Evolutionary conservation across 2,113 vertebrate genomes (phyloP).

Genomic region (Antennarius striatus): DNA sequence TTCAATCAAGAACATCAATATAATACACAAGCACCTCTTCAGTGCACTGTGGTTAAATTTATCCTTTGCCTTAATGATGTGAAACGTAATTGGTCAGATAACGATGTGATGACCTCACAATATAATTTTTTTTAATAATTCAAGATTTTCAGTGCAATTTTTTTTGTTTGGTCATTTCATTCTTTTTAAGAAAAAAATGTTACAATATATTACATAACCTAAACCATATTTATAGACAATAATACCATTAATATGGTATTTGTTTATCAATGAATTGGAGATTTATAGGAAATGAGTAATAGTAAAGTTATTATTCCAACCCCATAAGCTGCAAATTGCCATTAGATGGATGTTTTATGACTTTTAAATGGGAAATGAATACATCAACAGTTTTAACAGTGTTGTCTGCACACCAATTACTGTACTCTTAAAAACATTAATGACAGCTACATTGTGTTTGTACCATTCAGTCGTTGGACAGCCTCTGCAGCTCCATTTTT

Average conservation of each 20-base stretch:
- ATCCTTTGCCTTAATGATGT: constrained; percentile 14
- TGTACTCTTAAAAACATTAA: constrained; percentile 4
- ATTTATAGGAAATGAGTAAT: constrained; percentile 20
- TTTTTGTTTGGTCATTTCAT: too few species aligned
- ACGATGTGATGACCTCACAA: background rate
- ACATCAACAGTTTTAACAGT: constrained; percentile 19
- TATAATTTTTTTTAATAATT: too few species aligned
- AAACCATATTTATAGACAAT: background rate
- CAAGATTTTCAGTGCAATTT: too few species aligned
- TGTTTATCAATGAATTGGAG: constrained; percentile 14
- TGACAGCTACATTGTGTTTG: background rate
- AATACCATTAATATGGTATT: background rate
- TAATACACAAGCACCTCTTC: background rate
- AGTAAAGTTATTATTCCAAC: constrained; percentile 20
- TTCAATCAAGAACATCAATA: constrained; percentile 33
- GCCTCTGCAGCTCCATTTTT: background rate
- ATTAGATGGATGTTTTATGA: constrained; percentile 16
- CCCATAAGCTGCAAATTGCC: constrained; percentile 6
- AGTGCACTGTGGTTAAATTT: background rate
- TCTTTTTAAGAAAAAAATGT: background rate
- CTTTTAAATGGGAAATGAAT: constrained; percentile 41
- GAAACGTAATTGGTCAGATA: constrained; percentile 32
- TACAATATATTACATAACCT: too few species aligned
- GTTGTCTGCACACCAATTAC: constrained; percentile 8
- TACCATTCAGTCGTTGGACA: background rate